Conservation (phyloP, 2,113 vertebrate genomes). For the Strix aluco region DNA sequence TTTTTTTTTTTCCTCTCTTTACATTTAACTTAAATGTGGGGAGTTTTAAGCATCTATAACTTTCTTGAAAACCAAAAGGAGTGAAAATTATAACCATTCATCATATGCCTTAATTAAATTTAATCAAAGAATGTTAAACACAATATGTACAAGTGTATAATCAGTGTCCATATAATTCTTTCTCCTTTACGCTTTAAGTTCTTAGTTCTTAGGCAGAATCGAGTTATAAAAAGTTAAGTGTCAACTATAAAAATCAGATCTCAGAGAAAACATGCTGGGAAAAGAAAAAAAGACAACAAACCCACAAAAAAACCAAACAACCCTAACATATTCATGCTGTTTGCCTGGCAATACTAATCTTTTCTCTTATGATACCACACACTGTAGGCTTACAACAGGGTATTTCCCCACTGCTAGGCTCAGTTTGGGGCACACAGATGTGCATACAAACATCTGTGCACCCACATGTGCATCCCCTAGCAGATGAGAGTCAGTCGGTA, state of each 20-base stretch:
- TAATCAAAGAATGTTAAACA: conserved; percentile 45
- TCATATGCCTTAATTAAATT: conserved; percentile 34
- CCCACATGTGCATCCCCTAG: neutral
- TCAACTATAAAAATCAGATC: conserved; percentile 16
- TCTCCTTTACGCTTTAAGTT: neutral
- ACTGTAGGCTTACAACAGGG: neutral
- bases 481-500: neutral
- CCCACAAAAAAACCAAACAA: neutral
- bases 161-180: neutral
- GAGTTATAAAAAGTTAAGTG: conserved; percentile 49
- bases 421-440: neutral
- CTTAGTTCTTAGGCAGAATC: conserved; percentile 23
- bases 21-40: neutral
- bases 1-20: neutral
- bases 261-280: neutral
- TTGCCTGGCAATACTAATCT: neutral
- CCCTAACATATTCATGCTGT: neutral
- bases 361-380: neutral
- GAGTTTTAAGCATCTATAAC: neutral
- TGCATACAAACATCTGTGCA: neutral
- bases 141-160: neutral
- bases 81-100: conserved; percentile 7
- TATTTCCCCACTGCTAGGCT: neutral
- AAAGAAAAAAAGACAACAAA: neutral
- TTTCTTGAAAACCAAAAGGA: neutral